Evolutionary conservation across 2,888 invertebrate genomes (phyloP).

Genomic region (Cosmia trapezina): DNA sequence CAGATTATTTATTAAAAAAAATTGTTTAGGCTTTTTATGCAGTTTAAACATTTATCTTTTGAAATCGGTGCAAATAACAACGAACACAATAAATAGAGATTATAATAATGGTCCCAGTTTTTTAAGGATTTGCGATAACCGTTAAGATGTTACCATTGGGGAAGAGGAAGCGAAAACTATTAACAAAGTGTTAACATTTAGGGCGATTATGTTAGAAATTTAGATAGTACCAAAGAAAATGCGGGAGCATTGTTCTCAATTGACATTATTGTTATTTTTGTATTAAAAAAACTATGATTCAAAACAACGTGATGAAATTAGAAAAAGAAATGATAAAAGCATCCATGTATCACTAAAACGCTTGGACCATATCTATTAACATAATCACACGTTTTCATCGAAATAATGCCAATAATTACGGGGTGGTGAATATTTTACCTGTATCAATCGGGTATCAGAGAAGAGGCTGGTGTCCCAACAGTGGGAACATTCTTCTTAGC

Average conservation of each 20-base stretch:
- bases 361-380: not conserved
- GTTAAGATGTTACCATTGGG: not conserved
- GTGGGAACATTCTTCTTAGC: too few species aligned
- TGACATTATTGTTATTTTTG: not conserved
- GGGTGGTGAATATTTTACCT: not conserved
- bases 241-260: constrained; percentile 3
- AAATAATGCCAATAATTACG: not conserved
- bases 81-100: constrained; percentile 2
- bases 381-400: not conserved
- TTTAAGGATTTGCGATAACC: constrained; percentile 2
- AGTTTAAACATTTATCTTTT: not conserved
- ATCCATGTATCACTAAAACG: not conserved
- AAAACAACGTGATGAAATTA: not conserved
- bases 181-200: constrained; percentile 4
- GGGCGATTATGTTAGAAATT: not conserved
- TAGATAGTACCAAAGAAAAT: not conserved
- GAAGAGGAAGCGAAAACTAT: not conserved
- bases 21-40: not conserved
- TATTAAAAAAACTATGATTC: not conserved
- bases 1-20: too few species aligned
- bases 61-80: not conserved
- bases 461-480: too few species aligned
- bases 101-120: not conserved
- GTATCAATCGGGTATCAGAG: not conserved
- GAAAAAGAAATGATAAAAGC: not conserved